A percentile compares a stretch with the other conserved stretches of the same genome.
phyloP scores from a whole-genome alignment of 2,113 vertebrate species.

The Conger conger region DNA sequence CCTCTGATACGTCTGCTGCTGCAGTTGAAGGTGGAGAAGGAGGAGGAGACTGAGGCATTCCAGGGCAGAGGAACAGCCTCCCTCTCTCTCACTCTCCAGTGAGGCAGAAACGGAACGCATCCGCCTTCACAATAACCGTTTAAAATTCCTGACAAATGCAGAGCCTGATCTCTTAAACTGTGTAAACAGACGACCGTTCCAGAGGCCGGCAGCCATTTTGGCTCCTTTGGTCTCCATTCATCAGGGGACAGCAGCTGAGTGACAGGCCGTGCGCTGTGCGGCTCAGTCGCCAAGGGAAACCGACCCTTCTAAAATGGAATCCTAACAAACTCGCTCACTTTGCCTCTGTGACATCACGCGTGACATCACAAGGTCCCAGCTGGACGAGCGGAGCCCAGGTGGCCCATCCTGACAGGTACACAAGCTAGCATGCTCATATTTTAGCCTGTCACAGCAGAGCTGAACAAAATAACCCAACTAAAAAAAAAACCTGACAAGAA shows the following conservation, averaged over 20 bases:
- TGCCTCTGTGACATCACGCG: neutral
- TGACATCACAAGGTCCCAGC: neutral
- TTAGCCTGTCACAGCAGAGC: neutral
- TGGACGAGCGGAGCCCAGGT: neutral
- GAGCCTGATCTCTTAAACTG: neutral
- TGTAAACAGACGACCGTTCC: neutral
- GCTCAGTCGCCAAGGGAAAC: neutral
- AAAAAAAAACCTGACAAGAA: no score
- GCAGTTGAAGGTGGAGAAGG: neutral
- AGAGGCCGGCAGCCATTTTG: neutral
- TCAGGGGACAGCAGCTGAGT: neutral
- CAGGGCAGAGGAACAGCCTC: neutral
- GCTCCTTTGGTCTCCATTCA: neutral
- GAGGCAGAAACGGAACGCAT: neutral
- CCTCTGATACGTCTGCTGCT: no score
- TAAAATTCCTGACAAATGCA: neutral
- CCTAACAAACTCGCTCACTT: neutral
- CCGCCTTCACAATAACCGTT: neutral
- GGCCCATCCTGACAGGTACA: neutral
- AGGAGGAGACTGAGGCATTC: neutral
- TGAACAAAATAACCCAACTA: neutral
- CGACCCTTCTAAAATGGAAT: neutral
- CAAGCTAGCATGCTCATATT: neutral
- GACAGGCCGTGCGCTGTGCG: neutral
- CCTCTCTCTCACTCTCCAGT: neutral